Conservation (phyloP, 1,140 invertebrate genomes). For the Philopotamus ludificatus region DNA sequence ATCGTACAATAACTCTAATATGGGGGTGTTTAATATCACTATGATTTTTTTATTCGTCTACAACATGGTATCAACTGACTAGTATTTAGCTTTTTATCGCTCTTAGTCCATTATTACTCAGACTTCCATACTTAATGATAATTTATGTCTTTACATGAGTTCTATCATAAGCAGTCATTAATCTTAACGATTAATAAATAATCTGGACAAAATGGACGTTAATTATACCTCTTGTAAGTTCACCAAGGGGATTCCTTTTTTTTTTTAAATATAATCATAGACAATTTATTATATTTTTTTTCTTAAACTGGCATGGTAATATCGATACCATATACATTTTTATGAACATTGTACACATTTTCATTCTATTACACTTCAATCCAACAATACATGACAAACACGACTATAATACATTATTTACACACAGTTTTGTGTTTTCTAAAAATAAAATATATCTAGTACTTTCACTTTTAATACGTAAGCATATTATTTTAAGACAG, state of each 20-base stretch:
- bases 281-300: no score
- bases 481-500: conserved; percentile 11
- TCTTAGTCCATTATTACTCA: no score
- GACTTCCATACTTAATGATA: not conserved
- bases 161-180: conserved; percentile 28
- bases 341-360: conserved; percentile 9
- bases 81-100: no score
- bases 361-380: conserved; percentile 19
- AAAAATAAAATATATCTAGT: conserved; percentile 31
- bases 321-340: not conserved
- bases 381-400: conserved; percentile 23
- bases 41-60: not conserved
- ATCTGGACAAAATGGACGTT: conserved; percentile 35
- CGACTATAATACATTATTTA: conserved; percentile 30
- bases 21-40: not conserved
- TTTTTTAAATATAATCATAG: not conserved
- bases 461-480: conserved; percentile 8
- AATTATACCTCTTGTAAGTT: conserved; percentile 9
- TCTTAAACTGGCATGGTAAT: not conserved
- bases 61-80: not conserved
- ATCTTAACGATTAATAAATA: conserved; percentile 19
- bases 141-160: conserved; percentile 2
- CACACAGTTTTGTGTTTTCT: conserved; percentile 22
- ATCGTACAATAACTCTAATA: not conserved
- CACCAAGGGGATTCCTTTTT: not conserved